Percentiles rank a stretch among this genome's conserved stretches.
Conservation (phyloP, 2,888 invertebrate genomes). For the Achlya flavicornis region DNA sequence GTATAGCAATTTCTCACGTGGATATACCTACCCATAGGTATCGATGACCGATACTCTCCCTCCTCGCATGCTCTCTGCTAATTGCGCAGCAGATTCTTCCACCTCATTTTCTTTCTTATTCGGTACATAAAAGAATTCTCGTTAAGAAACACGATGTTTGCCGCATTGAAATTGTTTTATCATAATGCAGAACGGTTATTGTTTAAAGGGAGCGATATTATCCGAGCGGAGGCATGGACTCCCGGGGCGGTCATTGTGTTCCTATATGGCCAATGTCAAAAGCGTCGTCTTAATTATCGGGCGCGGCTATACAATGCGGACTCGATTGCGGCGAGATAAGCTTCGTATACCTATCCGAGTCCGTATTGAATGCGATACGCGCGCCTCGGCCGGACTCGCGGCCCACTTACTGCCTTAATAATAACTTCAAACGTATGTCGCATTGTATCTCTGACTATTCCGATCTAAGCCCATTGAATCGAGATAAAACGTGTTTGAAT, state of each 20-base stretch:
- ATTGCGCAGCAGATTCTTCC: conserved; percentile 50
- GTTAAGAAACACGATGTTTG: conserved; percentile 78
- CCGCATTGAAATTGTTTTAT: conserved; percentile 80
- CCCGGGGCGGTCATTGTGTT: conserved; percentile 83
- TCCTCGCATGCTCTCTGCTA: conserved; percentile 23
- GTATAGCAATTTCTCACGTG: conserved; percentile 27
- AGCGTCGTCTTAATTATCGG: conserved; percentile 84
- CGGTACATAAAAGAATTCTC: conserved; percentile 64
- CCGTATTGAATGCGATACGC: conserved; percentile 72
- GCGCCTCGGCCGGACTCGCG: conserved; percentile 44
- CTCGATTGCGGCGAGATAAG: conserved; percentile 82
- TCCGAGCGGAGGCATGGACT: conserved; percentile 68
- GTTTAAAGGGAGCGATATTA: conserved; percentile 79
- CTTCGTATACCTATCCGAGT: conserved; percentile 69
- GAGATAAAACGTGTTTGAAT: conserved; percentile 69
- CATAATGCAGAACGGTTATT: conserved; percentile 80
- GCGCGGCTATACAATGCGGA: conserved; percentile 80
- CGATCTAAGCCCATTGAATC: conserved; percentile 76
- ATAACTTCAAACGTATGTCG: conserved; percentile 79
- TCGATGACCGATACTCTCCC: conserved; percentile 21
- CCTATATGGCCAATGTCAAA: conserved; percentile 84
- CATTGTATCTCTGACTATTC: conserved; percentile 80
- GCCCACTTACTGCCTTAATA: conserved; percentile 74
- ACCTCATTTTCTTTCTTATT: conserved; percentile 45
- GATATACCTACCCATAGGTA: conserved; percentile 20